phyloP scores from a whole-genome alignment of 2,113 vertebrate species.

The Tachuris rubrigastra region DNA sequence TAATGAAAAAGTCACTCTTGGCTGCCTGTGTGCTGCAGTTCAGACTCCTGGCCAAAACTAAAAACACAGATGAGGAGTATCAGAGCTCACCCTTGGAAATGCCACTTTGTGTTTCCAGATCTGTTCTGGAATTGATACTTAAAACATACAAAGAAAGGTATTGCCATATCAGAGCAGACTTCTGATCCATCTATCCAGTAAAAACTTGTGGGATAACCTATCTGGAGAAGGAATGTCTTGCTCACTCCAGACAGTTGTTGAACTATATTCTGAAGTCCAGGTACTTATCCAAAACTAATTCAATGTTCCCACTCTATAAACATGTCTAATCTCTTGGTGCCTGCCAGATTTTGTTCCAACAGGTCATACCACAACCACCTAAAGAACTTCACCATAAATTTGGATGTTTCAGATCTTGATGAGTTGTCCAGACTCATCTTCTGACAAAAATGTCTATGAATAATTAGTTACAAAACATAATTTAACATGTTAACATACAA shows the following conservation, averaged over 20 bases:
- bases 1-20: background rate
- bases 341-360: slow-evolving; percentile 10
- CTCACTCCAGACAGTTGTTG: background rate
- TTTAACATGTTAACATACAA: background rate
- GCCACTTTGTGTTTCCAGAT: background rate
- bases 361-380: background rate
- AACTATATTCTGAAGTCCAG: background rate
- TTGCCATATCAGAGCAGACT: background rate
- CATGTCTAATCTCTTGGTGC: background rate
- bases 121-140: background rate
- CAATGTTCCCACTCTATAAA: slow-evolving; percentile 12
- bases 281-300: slow-evolving; percentile 23
- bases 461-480: background rate
- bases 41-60: background rate
- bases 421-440: background rate
- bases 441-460: background rate
- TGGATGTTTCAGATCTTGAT: background rate
- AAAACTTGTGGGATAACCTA: background rate
- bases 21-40: background rate
- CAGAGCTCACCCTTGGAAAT: background rate
- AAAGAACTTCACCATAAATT: background rate
- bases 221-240: slow-evolving; percentile 1
- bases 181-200: background rate
- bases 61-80: background rate
- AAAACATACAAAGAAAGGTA: background rate